Evolutionary conservation across 2,113 vertebrate species (phyloP).

Genomic region (Regulus satrapa): DNA sequence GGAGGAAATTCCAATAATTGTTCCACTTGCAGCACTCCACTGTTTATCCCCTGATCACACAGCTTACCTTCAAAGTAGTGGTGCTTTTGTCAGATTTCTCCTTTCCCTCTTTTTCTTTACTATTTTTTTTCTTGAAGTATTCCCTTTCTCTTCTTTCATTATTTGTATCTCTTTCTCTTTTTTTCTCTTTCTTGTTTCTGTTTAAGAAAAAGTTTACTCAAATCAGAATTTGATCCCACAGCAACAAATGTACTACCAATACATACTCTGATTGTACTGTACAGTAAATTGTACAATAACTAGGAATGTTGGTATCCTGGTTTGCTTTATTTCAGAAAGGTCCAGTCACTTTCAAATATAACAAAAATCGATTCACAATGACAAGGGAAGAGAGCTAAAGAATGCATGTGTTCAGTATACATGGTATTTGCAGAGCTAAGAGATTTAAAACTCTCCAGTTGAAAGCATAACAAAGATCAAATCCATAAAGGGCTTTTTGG

Average conservation of each 20-base stretch:
- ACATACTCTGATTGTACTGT: background rate
- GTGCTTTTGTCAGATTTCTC: background rate
- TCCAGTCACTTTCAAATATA: background rate
- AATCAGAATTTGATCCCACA: background rate
- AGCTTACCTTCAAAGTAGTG: background rate
- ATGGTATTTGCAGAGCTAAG: background rate
- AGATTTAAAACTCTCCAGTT: background rate
- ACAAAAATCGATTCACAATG: background rate
- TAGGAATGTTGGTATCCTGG: background rate
- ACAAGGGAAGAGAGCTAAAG: background rate
- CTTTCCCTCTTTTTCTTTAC: background rate
- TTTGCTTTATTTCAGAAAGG: background rate
- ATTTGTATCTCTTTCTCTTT: background rate
- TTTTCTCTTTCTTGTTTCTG: background rate
- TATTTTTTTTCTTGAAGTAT: background rate
- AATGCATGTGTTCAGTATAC: background rate
- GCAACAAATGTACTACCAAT: background rate
- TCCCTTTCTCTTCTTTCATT: background rate
- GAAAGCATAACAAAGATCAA: background rate
- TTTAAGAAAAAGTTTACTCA: background rate
- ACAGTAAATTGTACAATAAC: background rate
- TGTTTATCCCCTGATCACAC: background rate
- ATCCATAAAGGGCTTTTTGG: background rate
- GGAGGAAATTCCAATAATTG: background rate
- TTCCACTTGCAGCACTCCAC: background rate